phyloP scores from a whole-genome alignment of 2,797 vertebrate genomes.

The Coccyzus lansbergi region DNA sequence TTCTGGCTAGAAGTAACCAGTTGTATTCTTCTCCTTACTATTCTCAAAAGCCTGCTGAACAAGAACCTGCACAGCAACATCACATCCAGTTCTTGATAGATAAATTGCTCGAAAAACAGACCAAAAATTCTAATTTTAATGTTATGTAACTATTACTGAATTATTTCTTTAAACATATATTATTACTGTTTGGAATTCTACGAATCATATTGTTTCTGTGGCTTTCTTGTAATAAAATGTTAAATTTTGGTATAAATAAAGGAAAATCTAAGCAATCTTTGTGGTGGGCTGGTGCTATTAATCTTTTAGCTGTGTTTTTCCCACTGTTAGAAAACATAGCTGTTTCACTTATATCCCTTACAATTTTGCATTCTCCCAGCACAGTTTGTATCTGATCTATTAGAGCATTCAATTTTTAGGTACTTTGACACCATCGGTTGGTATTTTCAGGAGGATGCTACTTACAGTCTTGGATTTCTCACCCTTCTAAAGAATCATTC shows the following conservation, averaged over 20 bases:
- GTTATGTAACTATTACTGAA: background rate
- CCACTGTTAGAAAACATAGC: background rate
- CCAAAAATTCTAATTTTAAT: background rate
- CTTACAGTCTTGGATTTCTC: background rate
- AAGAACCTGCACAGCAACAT: background rate
- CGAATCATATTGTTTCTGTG: background rate
- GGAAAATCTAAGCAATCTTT: background rate
- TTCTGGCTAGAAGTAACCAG: background rate
- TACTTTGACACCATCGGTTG: background rate
- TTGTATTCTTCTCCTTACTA: background rate
- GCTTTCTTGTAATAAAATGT: background rate
- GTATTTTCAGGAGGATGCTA: background rate
- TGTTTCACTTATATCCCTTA: background rate
- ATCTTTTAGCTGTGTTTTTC: background rate
- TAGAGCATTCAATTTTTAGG: background rate
- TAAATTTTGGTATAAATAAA: background rate
- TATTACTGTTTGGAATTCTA: background rate
- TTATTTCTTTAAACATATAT: background rate
- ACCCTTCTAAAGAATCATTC: background rate
- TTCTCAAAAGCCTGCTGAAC: background rate
- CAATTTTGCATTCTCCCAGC: background rate
- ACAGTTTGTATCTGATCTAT: background rate
- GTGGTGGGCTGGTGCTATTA: background rate
- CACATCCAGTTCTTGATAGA: background rate
- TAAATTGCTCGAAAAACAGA: background rate